Conservation (phyloP, 1,140 invertebrate genomes). For the Drosophila setifemur region DNA sequence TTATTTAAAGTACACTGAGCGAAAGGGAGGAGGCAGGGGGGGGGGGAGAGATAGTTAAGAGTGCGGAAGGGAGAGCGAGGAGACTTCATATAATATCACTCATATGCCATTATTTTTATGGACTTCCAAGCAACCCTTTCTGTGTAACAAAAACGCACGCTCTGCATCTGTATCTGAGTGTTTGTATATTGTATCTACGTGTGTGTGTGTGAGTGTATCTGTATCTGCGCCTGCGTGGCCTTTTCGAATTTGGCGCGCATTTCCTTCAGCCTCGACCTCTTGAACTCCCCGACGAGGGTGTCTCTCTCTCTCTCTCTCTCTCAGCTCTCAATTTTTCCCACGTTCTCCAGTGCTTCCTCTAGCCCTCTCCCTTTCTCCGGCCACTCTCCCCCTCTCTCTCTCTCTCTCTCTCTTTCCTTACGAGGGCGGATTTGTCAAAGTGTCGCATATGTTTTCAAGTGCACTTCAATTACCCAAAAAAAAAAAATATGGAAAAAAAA, state of each 20-base stretch:
- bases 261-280: conserved; percentile 42
- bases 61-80: conserved; percentile 3
- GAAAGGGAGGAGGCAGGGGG: conserved; percentile 2
- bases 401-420: neutral
- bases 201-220: conserved; percentile 3
- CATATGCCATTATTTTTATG: conserved; percentile 78
- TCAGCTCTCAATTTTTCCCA: conserved; percentile 26
- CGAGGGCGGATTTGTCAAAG: conserved; percentile 58
- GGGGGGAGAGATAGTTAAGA: neutral
- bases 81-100: conserved; percentile 58
- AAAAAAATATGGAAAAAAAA: neutral
- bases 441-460: conserved; percentile 79
- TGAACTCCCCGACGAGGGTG: conserved; percentile 51
- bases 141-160: too few relatives aligned
- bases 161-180: neutral
- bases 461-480: conserved; percentile 66
- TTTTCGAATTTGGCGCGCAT: conserved; percentile 68
- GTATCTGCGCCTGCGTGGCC: conserved; percentile 44
- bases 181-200: neutral
- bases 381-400: neutral
- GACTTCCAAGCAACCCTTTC: conserved; percentile 64
- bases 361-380: too few relatives aligned
- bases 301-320: conserved; percentile 15
- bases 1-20: conserved; percentile 71
- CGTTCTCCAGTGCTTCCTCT: conserved; percentile 6